Evolutionary conservation across 2,113 vertebrate species (phyloP), one percentile per base, ranked within the genome.

Genomic region (Phaethon lepturus): DNA sequence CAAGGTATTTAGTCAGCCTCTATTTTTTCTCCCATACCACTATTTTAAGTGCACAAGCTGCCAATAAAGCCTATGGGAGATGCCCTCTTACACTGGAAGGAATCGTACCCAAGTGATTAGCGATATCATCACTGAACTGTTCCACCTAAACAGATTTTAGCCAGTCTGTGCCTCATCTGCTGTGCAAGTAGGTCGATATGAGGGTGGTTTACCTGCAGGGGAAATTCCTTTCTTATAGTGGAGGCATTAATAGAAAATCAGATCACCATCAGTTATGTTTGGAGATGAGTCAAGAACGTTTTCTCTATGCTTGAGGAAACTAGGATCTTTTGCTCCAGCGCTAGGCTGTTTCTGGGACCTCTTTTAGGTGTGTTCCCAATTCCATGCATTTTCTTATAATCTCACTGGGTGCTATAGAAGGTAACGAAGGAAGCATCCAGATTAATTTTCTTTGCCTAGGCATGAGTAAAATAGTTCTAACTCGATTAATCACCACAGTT

Each of bases 181-280:
- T 28, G 6, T 44, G 64, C 68, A 53, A 20, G 5, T 10, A 17
- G 31, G 28, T 56, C 1, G 0, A 4, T 2, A 10, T 28, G 28
- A 60, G 8, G 15, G 31, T 53, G 29, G 2, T 72, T 62, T 44
- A 44, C 17, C 29, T 56, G 45, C 58, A 31, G 35, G 52, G 67
- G 11, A 50, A 45, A 4, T 49, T 29, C 44, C 19, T 59, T 29
- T 31, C 29, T 53, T 53, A 12, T 10, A 42, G 29, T 5, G 17
- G 17, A 62, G 38, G 28, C 13, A 25, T 49, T 47, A 56, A 7
- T 19, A 11, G 45, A 49, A 50, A 63, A 69, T 74, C n/a, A 62
- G 17, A 17, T 38, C 11, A 53, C 8, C 2, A 11, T 33, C 19
- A 33, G 9, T 45, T 58, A 8, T 49, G 23, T 25, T 35, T 79